Conservation (phyloP, 2,797 vertebrate species). For the Sciurus carolinensis region DNA sequence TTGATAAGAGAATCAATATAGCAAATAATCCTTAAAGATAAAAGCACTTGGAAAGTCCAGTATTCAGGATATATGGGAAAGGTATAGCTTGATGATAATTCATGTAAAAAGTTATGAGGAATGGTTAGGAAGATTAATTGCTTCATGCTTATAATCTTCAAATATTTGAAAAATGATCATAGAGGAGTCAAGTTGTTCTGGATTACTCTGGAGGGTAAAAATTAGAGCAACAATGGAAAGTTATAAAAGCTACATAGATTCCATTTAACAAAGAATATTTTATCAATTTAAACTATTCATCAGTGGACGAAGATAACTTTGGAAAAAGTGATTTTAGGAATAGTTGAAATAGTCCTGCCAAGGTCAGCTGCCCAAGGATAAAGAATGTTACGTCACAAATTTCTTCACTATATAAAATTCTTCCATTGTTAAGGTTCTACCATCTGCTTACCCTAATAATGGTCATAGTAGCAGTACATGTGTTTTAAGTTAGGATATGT, state of each 20-base stretch:
- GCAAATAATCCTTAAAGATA: neutral
- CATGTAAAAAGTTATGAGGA: neutral
- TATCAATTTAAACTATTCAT: constrained; percentile 3
- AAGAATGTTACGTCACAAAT: neutral
- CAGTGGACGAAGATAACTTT: neutral
- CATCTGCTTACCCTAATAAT: neutral
- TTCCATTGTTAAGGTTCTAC: neutral
- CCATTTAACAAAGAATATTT: neutral
- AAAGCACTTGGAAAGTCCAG: neutral
- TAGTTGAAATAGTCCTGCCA: neutral
- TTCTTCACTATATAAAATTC: neutral
- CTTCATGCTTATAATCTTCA: neutral
- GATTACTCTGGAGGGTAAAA: neutral
- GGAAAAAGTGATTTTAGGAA: neutral
- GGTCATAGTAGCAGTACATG: neutral
- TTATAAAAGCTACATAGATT: neutral
- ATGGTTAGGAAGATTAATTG: neutral
- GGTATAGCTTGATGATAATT: neutral
- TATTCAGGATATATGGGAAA: neutral
- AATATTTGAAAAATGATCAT: neutral
- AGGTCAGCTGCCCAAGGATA: neutral
- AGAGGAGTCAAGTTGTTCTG: neutral
- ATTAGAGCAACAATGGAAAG: neutral
- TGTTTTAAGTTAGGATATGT: neutral
- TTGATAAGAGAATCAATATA: neutral